phyloP scores from a whole-genome alignment of 2,113 vertebrate species.

The Oncorhynchus nerka region DNA sequence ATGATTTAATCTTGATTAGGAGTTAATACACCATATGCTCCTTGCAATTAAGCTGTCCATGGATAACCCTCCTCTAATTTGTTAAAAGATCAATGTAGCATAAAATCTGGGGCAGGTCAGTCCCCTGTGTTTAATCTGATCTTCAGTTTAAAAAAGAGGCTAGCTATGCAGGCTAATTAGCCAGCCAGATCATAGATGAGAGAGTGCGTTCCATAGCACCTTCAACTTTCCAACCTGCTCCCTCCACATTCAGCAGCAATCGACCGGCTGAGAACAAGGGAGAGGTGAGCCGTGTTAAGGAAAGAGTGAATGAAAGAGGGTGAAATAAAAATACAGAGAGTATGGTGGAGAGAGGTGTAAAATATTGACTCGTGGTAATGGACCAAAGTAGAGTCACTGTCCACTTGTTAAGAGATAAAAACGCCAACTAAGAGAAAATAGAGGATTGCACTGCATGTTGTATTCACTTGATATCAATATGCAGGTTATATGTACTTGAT shows the following conservation, averaged over 20 bases:
- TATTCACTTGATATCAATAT: too few relatives aligned
- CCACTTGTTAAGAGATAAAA: too few relatives aligned
- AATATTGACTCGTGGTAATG: too few relatives aligned
- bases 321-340: too few relatives aligned
- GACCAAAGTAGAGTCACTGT: too few relatives aligned
- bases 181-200: slow-evolving; percentile 59
- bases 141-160: slow-evolving; percentile 20
- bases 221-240: slow-evolving; percentile 46
- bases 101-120: slow-evolving; percentile 76
- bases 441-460: too few relatives aligned
- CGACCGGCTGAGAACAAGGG: too few relatives aligned
- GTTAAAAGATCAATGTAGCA: slow-evolving; percentile 76
- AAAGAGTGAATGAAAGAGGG: too few relatives aligned
- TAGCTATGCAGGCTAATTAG: slow-evolving; percentile 63
- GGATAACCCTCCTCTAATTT: slow-evolving; percentile 75
- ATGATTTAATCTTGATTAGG: slow-evolving; percentile 76
- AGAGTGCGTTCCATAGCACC: slow-evolving; percentile 53
- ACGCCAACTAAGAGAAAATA: too few relatives aligned
- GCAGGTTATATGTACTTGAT: too few relatives aligned
- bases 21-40: slow-evolving; percentile 74
- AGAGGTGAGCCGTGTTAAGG: too few relatives aligned
- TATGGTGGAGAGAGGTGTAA: too few relatives aligned
- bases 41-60: slow-evolving; percentile 72
- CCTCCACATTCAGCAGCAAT: slow-evolving; percentile 30
- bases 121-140: slow-evolving; percentile 72